Evolutionary conservation across 1,140 invertebrate species (phyloP).

Genomic region (Tetramorium alpestre): DNA sequence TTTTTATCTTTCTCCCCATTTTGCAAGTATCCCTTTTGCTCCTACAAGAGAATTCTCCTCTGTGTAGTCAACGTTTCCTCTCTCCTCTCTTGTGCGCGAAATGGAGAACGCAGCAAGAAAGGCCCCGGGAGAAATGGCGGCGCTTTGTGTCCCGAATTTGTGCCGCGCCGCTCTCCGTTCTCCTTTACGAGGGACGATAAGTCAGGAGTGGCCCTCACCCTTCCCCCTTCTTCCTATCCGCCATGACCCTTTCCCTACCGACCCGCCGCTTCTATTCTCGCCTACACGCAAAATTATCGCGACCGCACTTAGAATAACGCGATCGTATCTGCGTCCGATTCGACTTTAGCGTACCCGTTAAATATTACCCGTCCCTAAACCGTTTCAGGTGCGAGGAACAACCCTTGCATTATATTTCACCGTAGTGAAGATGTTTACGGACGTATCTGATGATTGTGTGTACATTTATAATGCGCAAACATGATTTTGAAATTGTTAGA

Average conservation of each 20-base stretch:
- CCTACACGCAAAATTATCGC: slow-evolving; percentile 58
- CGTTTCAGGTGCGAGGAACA: background rate
- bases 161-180: slow-evolving; percentile 77
- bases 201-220: slow-evolving; percentile 68
- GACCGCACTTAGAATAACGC: slow-evolving; percentile 57
- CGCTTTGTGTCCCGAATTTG: slow-evolving; percentile 81
- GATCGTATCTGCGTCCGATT: slow-evolving; percentile 53
- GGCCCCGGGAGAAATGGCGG: slow-evolving; percentile 77
- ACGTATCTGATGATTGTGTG: slow-evolving; percentile 29
- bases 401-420: slow-evolving; percentile 15
- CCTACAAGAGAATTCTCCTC: slow-evolving; percentile 65
- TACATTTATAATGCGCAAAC: background rate
- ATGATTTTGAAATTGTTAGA: slow-evolving; percentile 4
- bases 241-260: slow-evolving; percentile 30
- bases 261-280: slow-evolving; percentile 40
- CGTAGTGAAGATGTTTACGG: slow-evolving; percentile 46
- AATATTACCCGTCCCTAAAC: slow-evolving; percentile 56
- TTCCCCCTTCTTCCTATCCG: background rate
- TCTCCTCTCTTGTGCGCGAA: slow-evolving; percentile 41
- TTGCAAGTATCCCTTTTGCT: slow-evolving; percentile 38
- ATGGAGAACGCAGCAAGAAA: slow-evolving; percentile 74
- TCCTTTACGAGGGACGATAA: slow-evolving; percentile 78
- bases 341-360: slow-evolving; percentile 47
- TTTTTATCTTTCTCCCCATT: background rate
- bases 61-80: slow-evolving; percentile 53